Evolutionary conservation across 2,888 invertebrate genomes (phyloP), one percentile per base, ranked within the genome.

Genomic region (Petrolisthes manimaculis): DNA sequence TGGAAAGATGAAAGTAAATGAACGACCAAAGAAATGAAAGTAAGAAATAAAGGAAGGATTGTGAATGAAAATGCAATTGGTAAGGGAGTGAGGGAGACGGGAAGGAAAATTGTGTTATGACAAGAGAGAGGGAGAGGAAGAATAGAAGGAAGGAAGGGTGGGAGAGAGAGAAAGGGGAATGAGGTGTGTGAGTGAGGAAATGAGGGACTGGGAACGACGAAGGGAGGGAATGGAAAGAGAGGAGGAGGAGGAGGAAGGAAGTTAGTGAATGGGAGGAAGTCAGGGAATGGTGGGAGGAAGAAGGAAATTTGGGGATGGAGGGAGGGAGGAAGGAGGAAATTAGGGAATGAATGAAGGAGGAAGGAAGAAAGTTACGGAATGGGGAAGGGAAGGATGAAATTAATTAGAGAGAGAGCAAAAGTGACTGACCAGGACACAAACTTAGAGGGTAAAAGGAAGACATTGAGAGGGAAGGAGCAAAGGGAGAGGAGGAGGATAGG

Each of bases 61-160:
- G 14, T 12, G 24, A 24, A n/a, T 14, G 12, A 53, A 53, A 53
- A 79, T 14, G 54, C 8, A 53, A 24, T 12, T 14, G n/a, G n/a
- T n/a, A 24, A 53, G 79, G 12, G 53, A 79, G 53, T 14, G 79
- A 79, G 53, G n/a, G 79, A 79, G 79, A 53, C n/a, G 12, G 53
- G 24, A 53, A 53, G 79, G 21, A 3, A 21, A 21, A 61, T 24
- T 24, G 54, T 51, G 51, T 12, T 24, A 79, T 12, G 79, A 51
- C 9, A 4, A 8, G 12, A 8, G 5, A 9, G 53, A 51, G 78
- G 54, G 51, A 51, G 8, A n/a, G n/a, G 74, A 74, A 21, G 8
- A n/a, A 74, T 14, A 21, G n/a, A n/a, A 5, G 74, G 74, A 53
- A 51, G 24, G 54, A 5, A 51, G 78, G 54, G 21, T 21, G 78